These are phyloP conservation scores for Malacoraja senta DNA, from an alignment of 2,797 vertebrate species.

Conservation along the genomic window DNA sequence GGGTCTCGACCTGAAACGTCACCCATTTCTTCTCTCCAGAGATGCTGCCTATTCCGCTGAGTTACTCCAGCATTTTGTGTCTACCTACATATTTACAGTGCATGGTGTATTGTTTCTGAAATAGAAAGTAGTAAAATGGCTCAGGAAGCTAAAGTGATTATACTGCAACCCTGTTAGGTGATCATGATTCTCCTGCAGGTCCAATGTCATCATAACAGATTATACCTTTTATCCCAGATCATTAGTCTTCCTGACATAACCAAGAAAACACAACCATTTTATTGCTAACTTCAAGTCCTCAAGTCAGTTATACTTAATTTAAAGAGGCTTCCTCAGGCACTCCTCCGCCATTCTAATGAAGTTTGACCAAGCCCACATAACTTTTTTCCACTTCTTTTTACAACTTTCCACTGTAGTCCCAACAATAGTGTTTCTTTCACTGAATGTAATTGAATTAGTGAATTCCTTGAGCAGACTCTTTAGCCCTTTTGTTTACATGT, in stretches of 20 bases:
- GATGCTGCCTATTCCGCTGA: no score
- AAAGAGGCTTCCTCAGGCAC: background rate
- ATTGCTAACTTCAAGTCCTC: constrained; percentile 3
- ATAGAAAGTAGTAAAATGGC: background rate
- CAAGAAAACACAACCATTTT: background rate
- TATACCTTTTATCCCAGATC: background rate
- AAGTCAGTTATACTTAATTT: background rate
- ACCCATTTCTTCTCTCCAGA: no score
- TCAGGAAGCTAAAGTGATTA: constrained; percentile 4
- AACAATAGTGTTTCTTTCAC: background rate
- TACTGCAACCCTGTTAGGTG: background rate
- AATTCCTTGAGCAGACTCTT: background rate
- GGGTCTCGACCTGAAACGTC: no score
- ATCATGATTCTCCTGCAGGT: background rate
- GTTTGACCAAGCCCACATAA: background rate
- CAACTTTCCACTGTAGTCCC: background rate
- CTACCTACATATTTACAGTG: background rate
- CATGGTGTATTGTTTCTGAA: background rate
- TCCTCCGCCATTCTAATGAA: background rate
- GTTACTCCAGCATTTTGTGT: no score
- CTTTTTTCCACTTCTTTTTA: background rate
- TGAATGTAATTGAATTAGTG: no score
- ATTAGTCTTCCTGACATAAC: background rate
- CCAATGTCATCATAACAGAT: constrained; percentile 12
- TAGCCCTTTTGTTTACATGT: background rate